Conservation (phyloP, 64 coral and sea anemone species). For the Montipora cactus region DNA sequence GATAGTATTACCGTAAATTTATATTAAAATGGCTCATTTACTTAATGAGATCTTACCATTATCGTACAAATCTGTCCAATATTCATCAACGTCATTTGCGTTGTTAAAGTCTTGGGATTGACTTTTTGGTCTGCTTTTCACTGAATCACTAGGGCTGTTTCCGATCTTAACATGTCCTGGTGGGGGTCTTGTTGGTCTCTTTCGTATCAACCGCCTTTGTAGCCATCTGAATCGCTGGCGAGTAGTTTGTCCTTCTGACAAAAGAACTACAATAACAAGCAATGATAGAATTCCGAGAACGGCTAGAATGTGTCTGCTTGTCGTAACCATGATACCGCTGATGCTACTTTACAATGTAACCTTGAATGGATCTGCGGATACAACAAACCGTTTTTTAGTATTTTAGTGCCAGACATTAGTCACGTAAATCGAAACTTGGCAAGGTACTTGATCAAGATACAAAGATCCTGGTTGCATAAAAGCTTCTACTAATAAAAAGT, state of each 20-base stretch:
- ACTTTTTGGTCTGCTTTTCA: background rate
- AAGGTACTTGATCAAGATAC: no score
- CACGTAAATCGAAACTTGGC: no score
- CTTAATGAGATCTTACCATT: background rate
- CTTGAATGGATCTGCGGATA: background rate
- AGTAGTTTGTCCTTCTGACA: background rate
- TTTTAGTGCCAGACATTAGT: no score
- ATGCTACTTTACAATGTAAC: background rate
- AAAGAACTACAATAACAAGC: background rate
- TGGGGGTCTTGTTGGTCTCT: background rate
- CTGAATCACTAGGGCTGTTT: background rate
- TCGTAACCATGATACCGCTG: background rate
- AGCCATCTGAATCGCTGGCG: background rate
- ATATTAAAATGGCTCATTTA: background rate
- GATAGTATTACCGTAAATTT: no score
- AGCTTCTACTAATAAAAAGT: no score
- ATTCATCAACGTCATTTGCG: background rate
- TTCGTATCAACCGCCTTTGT: background rate
- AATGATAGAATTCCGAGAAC: constrained; percentile 3
- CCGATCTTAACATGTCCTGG: background rate
- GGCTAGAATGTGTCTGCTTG: background rate
- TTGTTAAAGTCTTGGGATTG: background rate
- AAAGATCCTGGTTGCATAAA: no score
- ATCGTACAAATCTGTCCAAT: background rate
- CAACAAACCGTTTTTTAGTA: background rate